phyloP scores from a whole-genome alignment of 2,113 vertebrate species.

The Pterocles burchelli region DNA sequence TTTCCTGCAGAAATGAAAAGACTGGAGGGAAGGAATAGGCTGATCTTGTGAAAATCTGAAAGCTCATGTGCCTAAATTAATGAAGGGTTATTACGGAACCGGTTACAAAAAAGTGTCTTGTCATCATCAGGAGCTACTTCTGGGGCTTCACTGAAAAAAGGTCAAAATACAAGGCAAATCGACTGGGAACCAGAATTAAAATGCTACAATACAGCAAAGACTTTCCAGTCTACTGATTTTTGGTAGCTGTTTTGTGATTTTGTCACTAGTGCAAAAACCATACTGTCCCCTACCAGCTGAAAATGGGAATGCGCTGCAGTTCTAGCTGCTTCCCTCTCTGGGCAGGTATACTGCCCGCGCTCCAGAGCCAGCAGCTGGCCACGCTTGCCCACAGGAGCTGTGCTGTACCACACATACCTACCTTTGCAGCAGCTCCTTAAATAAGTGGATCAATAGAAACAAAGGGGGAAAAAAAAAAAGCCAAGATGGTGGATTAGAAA shows the following conservation, averaged over 20 bases:
- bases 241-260: not conserved
- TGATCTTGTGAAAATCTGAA: not conserved
- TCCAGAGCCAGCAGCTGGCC: not conserved
- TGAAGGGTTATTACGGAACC: not conserved
- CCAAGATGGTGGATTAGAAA: not conserved
- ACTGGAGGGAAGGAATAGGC: not conserved
- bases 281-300: not conserved
- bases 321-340: not conserved
- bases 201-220: not conserved
- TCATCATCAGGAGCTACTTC: not conserved
- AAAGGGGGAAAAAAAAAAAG: not conserved
- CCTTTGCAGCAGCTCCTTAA: not conserved
- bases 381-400: not conserved
- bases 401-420: not conserved
- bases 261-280: not conserved
- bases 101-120: not conserved
- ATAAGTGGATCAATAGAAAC: not conserved
- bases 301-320: not conserved
- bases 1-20: slow-evolving; percentile 13
- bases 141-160: not conserved
- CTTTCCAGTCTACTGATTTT: not conserved
- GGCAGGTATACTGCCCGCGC: not conserved
- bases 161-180: not conserved
- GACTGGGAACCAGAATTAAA: not conserved
- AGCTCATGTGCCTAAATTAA: not conserved